Evolutionary conservation across 2,888 invertebrate genomes (phyloP).

Genomic region (Synergus japonicus): DNA sequence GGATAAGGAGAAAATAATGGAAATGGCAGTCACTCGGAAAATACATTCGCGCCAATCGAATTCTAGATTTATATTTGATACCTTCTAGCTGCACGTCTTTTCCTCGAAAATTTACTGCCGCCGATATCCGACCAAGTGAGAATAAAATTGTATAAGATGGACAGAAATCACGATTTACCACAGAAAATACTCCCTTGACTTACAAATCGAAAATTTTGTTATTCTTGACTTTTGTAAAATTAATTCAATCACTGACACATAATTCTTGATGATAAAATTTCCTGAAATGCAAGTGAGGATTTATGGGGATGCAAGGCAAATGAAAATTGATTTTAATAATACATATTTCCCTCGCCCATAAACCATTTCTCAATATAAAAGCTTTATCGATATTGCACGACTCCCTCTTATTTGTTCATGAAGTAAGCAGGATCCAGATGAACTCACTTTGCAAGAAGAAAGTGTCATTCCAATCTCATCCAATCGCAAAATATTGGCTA

Average conservation of each 20-base stretch:
- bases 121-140: slow-evolving; percentile 15
- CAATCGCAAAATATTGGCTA: slow-evolving; percentile 7
- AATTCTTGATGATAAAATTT: neutral
- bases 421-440: neutral
- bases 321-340: neutral
- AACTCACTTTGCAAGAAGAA: neutral
- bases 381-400: neutral
- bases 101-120: slow-evolving; percentile 5
- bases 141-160: neutral
- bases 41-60: slow-evolving; percentile 52
- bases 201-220: too few species aligned
- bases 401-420: neutral
- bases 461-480: slow-evolving; percentile 10
- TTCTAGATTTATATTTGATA: slow-evolving; percentile 52
- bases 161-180: neutral
- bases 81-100: slow-evolving; percentile 27
- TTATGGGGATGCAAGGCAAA: neutral
- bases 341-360: neutral
- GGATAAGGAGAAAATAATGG: slow-evolving; percentile 58
- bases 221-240: neutral
- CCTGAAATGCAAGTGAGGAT: neutral
- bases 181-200: neutral
- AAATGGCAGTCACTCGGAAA: slow-evolving; percentile 57
- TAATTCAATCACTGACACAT: neutral
- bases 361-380: neutral